Conservation (phyloP, 2,888 invertebrate genomes). For the Tiliacea aurago region DNA sequence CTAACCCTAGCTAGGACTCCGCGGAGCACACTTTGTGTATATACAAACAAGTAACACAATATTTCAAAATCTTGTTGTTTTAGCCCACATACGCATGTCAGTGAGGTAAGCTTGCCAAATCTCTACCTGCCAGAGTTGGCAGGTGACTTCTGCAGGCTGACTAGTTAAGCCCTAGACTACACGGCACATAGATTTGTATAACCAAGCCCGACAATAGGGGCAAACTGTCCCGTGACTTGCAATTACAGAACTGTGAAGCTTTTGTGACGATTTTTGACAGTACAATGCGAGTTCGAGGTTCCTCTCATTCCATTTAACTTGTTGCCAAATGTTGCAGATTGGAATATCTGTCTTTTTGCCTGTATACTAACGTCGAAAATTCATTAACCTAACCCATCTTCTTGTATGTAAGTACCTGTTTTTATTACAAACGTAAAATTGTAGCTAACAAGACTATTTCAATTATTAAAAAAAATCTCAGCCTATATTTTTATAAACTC, state of each 20-base stretch:
- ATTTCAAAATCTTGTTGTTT: constrained; percentile 12
- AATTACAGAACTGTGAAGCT: neutral
- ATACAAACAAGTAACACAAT: neutral
- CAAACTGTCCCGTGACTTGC: neutral
- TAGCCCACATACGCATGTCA: neutral
- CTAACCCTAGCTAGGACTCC: too few relatives aligned
- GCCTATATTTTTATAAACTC: neutral
- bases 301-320: too few relatives aligned
- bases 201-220: neutral
- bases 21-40: too few relatives aligned
- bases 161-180: constrained; percentile 1
- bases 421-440: neutral
- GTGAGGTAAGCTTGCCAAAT: constrained; percentile 8
- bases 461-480: neutral
- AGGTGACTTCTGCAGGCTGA: constrained; percentile 8
- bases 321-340: neutral
- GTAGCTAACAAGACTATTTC: neutral
- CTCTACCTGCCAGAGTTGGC: neutral
- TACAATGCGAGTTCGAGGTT: neutral
- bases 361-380: neutral
- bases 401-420: too few relatives aligned
- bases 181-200: neutral
- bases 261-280: neutral
- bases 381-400: neutral
- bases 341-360: neutral